phyloP scores from a whole-genome alignment of 2,888 invertebrate species.

The Macaria notata region DNA sequence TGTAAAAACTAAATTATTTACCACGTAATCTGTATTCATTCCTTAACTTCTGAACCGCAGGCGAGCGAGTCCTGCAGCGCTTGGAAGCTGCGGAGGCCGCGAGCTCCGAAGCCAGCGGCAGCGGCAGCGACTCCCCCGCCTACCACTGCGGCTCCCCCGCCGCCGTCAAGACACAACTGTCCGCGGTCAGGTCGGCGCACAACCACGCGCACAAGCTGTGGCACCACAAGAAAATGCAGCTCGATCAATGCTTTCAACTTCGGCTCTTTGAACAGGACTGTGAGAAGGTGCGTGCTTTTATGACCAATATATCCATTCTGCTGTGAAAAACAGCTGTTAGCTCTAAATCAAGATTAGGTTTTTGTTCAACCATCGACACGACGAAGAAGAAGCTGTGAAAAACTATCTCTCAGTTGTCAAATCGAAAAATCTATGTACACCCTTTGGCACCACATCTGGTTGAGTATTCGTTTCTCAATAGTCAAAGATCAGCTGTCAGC shows the following conservation, averaged over 20 bases:
- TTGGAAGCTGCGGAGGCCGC: conserved; percentile 78
- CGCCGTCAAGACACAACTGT: conserved; percentile 90
- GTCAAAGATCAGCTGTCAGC: too few species aligned
- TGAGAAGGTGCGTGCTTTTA: conserved; percentile 87
- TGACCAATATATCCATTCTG: too few species aligned
- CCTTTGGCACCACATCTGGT: too few species aligned
- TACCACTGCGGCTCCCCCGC: conserved; percentile 87
- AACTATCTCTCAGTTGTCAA: too few species aligned
- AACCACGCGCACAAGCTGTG: conserved; percentile 96
- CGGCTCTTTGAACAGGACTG: conserved; percentile 98
- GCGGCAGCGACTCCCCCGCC: conserved; percentile 84
- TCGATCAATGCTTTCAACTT: conserved; percentile 98
- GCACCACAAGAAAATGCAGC: conserved; percentile 96
- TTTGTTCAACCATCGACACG: too few species aligned
- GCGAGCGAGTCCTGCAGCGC: conserved; percentile 87
- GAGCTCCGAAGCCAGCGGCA: conserved; percentile 84
- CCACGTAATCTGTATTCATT: too few species aligned
- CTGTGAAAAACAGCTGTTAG: too few species aligned
- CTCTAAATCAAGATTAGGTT: too few species aligned
- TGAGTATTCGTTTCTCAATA: too few species aligned
- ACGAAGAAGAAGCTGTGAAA: too few species aligned
- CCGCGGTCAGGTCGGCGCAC: conserved; percentile 94
- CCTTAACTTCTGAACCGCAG: conserved; percentile 50
- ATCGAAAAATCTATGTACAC: too few species aligned
- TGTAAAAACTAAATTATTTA: too few species aligned